phyloP scores from a whole-genome alignment of 2,797 vertebrate genomes.

The Cryptoblepharus egeriae region DNA sequence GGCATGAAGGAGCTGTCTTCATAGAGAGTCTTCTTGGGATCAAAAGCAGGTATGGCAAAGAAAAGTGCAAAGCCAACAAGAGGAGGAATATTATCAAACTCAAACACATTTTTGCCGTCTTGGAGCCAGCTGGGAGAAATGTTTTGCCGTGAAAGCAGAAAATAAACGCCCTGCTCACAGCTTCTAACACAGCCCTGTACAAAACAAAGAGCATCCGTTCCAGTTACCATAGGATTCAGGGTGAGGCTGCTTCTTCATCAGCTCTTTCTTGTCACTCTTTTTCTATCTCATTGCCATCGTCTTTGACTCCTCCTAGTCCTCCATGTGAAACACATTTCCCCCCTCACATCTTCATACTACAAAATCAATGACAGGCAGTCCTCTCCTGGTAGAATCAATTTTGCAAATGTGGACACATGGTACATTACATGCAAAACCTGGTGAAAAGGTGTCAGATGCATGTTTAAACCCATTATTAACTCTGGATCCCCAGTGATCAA shows the following conservation, averaged over 20 bases:
- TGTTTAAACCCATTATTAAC: background rate
- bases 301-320: background rate
- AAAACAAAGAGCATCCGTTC: slow-evolving; percentile 50
- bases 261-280: slow-evolving; percentile 30
- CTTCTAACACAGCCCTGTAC: slow-evolving; percentile 47
- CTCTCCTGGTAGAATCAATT: background rate
- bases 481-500: background rate
- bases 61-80: slow-evolving; percentile 29
- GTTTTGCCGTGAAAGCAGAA: slow-evolving; percentile 31
- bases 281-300: slow-evolving; percentile 33
- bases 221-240: slow-evolving; percentile 45
- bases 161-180: slow-evolving; percentile 20
- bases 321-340: background rate
- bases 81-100: slow-evolving; percentile 42
- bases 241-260: slow-evolving; percentile 27
- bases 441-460: background rate
- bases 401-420: background rate
- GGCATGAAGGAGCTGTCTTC: slow-evolving; percentile 9
- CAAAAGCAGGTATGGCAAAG: background rate
- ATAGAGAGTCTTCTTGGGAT: background rate
- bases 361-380: background rate
- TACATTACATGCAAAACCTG: background rate
- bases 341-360: background rate
- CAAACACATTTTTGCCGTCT: slow-evolving; percentile 44
- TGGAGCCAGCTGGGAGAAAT: slow-evolving; percentile 41